A percentile compares a stretch with the other conserved stretches of the same genome.
These are phyloP conservation scores for Zhengitettix transpicula DNA, from an alignment of 2,888 invertebrate species.

Conservation along the genomic window DNA sequence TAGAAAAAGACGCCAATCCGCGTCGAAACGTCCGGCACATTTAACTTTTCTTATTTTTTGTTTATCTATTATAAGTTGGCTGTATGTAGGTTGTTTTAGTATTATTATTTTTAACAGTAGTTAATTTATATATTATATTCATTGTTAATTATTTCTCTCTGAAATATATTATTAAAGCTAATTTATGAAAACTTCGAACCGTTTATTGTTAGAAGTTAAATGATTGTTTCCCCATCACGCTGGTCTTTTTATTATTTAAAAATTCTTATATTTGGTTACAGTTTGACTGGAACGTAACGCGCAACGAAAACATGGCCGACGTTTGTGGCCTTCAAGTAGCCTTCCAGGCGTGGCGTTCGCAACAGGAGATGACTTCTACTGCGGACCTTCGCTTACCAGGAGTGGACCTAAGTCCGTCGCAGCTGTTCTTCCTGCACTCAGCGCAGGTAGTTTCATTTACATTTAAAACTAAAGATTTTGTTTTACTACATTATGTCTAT, in stretches of 20 bases:
- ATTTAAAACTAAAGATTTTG: too few relatives aligned
- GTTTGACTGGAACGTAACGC: slow-evolving; percentile 34
- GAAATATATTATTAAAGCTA: background rate
- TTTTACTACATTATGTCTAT: too few relatives aligned
- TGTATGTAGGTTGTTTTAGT: too few relatives aligned
- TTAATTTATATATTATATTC: too few relatives aligned
- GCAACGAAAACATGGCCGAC: slow-evolving; percentile 35
- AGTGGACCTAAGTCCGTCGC: slow-evolving; percentile 27
- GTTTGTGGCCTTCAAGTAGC: slow-evolving; percentile 31
- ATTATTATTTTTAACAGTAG: too few relatives aligned
- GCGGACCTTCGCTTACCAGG: slow-evolving; percentile 26
- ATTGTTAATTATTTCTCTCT: background rate
- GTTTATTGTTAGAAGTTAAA: too few relatives aligned
- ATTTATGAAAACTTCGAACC: background rate
- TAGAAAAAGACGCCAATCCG: too few relatives aligned
- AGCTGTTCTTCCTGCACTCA: slow-evolving; percentile 32
- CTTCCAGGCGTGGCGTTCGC: slow-evolving; percentile 27
- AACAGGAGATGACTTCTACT: slow-evolving; percentile 17
- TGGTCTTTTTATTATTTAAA: too few relatives aligned
- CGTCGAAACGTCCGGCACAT: too few relatives aligned
- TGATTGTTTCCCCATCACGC: too few relatives aligned
- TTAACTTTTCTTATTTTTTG: too few relatives aligned
- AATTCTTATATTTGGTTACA: slow-evolving; percentile 12
- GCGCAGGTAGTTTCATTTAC: slow-evolving; percentile 25
- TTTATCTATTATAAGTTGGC: too few relatives aligned